Percentiles rank a stretch among this genome's conserved stretches.
Evolutionary conservation across 1,140 invertebrate genomes (phyloP).

Genomic region (Calephelis nemesis): DNA sequence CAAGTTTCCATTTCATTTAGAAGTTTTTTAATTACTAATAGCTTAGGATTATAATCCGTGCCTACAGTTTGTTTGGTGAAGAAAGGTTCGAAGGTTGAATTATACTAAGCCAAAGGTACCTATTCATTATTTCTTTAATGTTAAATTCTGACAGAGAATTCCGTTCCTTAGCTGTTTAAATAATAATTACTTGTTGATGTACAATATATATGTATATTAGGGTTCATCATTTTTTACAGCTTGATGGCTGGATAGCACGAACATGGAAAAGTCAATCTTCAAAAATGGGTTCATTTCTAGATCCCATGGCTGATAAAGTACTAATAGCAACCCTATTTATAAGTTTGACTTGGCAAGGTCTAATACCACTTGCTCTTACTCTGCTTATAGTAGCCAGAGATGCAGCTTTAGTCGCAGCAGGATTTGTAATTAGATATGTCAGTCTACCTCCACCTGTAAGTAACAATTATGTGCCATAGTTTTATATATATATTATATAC

Average conservation of each 20-base stretch:
- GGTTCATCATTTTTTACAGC: constrained; percentile 76
- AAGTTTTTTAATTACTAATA: too few relatives aligned
- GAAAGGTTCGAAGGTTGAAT: too few relatives aligned
- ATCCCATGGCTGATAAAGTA: constrained; percentile 98
- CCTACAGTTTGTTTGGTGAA: too few relatives aligned
- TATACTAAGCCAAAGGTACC: too few relatives aligned
- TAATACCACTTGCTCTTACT: constrained; percentile 93
- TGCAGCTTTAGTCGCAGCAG: constrained; percentile 88
- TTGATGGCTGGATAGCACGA: constrained; percentile 98
- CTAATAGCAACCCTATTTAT: constrained; percentile 94
- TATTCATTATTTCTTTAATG: too few relatives aligned
- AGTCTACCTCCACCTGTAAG: constrained; percentile 93
- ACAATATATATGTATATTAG: too few relatives aligned
- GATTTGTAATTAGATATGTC: constrained; percentile 93
- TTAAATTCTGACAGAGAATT: too few relatives aligned
- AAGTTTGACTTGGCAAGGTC: constrained; percentile 89
- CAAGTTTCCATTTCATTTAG: too few relatives aligned
- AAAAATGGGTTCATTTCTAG: constrained; percentile 96
- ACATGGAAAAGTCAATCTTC: constrained; percentile 94
- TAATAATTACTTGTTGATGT: too few relatives aligned
- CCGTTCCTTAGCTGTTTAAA: too few relatives aligned
- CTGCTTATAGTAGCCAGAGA: constrained; percentile 92
- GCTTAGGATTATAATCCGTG: too few relatives aligned
- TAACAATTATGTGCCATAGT: constrained; percentile 32
- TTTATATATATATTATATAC: too few relatives aligned